Base-by-base conservation (phyloP, 2,113 vertebrate genomes). In the Calyptommatus sinebrachiatus region DNA sequence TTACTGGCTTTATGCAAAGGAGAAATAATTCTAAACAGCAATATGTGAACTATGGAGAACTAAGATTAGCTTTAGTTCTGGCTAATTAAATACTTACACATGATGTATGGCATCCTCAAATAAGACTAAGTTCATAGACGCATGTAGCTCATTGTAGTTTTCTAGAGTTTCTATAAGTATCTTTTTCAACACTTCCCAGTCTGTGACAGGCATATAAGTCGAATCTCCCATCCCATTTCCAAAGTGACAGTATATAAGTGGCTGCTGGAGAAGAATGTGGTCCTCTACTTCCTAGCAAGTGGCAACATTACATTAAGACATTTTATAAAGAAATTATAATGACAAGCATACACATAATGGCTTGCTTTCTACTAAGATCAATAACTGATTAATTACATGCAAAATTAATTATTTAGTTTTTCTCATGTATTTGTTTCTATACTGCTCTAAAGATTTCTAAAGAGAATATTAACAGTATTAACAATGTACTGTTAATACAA, bases 61-160 rank as follows among this genome's bases (percentile, higher is more conserved):
- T 73, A 70, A 8, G 1, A 3, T 8, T 8, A 20, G 12, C 81
- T 9, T 26, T 41, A 18, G 18, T 5, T 2, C 66, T 75, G 29
- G 9, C 0, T 35, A 24, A 1, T 45, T 21, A 7, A 71, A 46
- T 41, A 94, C 95, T 94, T 90, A 96, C 95, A 97, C 90, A 26
- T 95, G 94, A 71, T 96, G 92, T 91, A 95, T 91, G 69, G 95
- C 95, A 53, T 95, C 93, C 86, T 97, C 94, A 91, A 96, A 96
- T n/a, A 97, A 85, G 62, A 94, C 92, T 5, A 96, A 90, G 87
- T 91, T 93, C 95, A 96, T 88, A 73, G 93, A 85, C 45, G 93
- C 93, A 86, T 93, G 89, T 6, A 95, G 89, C 24, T 96, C 94
- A 74, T 94, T 96, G 92, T 94, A 96, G 85, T 81, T 94, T 76